These are phyloP conservation scores for Lithophane ornitopus DNA, from an alignment of 2,888 invertebrate genomes.

Conservation along the genomic window DNA sequence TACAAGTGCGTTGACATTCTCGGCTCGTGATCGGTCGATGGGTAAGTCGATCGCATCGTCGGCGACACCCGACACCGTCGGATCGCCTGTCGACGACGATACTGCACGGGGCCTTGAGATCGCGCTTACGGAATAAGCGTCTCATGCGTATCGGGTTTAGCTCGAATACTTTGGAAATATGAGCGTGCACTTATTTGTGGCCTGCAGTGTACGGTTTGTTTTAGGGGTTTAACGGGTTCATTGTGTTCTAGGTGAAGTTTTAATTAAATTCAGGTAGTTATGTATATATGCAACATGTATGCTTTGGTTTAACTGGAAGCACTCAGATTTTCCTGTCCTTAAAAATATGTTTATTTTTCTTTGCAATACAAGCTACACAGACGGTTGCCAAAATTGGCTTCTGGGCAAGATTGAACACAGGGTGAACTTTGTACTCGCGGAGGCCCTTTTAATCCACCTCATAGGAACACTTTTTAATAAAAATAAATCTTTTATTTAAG, in stretches of 20 bases:
- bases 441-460: too few relatives aligned
- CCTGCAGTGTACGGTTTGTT: conserved; percentile 45
- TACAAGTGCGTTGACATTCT: conserved; percentile 81
- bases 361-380: background rate
- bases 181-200: conserved; percentile 67
- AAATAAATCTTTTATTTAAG: too few relatives aligned
- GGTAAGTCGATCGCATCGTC: conserved; percentile 84
- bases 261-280: background rate
- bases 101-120: conserved; percentile 85
- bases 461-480: background rate
- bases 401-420: background rate
- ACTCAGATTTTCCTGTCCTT: background rate
- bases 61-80: conserved; percentile 79
- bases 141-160: conserved; percentile 85
- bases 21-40: conserved; percentile 81
- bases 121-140: conserved; percentile 85
- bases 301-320: background rate
- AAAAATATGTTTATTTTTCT: background rate
- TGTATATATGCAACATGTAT: background rate
- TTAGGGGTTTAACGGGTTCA: conserved; percentile 17
- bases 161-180: conserved; percentile 79
- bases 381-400: background rate
- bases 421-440: background rate
- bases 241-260: background rate
- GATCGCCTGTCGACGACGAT: conserved; percentile 85